A percentile compares a stretch with the other conserved stretches of the same genome.
Conservation (phyloP, 2,888 invertebrate species). For the Cephus nigrinus region DNA sequence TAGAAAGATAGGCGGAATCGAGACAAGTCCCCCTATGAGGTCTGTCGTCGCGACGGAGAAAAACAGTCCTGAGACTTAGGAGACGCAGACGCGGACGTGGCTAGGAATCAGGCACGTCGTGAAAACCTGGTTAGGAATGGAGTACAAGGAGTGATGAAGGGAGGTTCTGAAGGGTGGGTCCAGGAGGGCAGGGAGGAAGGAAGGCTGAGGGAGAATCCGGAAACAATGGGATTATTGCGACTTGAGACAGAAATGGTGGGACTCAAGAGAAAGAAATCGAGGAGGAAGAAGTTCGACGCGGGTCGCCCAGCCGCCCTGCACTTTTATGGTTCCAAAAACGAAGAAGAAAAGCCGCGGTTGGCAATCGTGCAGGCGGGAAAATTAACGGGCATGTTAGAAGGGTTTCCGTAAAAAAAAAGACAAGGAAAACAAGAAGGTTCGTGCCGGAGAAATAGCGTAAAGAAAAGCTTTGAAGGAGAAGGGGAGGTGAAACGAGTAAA, state of each 20-base stretch:
- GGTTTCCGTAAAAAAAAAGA: constrained; percentile 1
- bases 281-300: neutral
- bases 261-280: neutral
- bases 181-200: no score
- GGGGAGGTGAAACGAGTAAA: constrained; percentile 9
- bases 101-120: neutral
- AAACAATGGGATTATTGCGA: neutral
- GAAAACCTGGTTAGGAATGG: neutral
- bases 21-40: neutral
- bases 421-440: neutral
- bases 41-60: neutral
- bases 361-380: constrained; percentile 21
- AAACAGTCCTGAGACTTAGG: neutral
- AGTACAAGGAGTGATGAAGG: neutral
- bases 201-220: neutral
- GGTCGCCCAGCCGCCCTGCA: neutral
- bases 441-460: neutral
- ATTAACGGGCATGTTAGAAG: neutral
- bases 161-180: neutral
- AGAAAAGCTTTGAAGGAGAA: constrained; percentile 14
- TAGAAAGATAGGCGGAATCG: neutral
- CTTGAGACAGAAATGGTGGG: no score
- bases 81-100: neutral
- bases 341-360: constrained; percentile 19
- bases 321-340: neutral